Conservation (phyloP, 1,140 invertebrate genomes). For the Rhopalosiphum maidis region DNA sequence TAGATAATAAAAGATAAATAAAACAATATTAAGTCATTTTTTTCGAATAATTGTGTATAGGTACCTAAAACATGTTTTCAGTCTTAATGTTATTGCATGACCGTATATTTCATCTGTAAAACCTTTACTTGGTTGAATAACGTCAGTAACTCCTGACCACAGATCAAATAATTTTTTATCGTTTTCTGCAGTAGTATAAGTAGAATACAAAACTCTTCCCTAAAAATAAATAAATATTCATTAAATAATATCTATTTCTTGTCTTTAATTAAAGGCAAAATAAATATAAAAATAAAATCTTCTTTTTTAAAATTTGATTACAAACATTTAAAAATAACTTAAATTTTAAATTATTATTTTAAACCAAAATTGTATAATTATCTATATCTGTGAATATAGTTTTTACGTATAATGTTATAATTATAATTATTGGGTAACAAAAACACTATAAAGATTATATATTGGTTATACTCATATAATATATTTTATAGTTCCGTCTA, state of each 20-base stretch:
- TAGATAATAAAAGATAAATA: neutral
- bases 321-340: too few species aligned
- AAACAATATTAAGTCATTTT: neutral
- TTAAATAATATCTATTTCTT: neutral
- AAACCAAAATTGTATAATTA: too few species aligned
- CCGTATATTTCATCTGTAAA: slow-evolving; percentile 59
- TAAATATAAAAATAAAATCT: neutral
- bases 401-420: too few species aligned
- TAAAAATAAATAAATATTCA: neutral
- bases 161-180: slow-evolving; percentile 31
- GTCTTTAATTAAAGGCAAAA: neutral
- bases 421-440: too few species aligned
- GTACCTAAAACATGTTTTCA: slow-evolving; percentile 25
- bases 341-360: too few species aligned
- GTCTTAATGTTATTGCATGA: neutral
- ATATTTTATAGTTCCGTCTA: neutral
- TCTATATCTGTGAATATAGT: too few species aligned
- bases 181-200: slow-evolving; percentile 37
- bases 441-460: neutral
- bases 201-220: slow-evolving; percentile 28
- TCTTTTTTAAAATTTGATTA: neutral
- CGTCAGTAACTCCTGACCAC: slow-evolving; percentile 48
- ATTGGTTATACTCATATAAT: too few species aligned
- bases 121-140: slow-evolving; percentile 64
- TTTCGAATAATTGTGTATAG: neutral